Percentiles rank a stretch among this genome's conserved stretches.
phyloP scores from a whole-genome alignment of 2,888 invertebrate genomes.

The Operophtera brumata region DNA sequence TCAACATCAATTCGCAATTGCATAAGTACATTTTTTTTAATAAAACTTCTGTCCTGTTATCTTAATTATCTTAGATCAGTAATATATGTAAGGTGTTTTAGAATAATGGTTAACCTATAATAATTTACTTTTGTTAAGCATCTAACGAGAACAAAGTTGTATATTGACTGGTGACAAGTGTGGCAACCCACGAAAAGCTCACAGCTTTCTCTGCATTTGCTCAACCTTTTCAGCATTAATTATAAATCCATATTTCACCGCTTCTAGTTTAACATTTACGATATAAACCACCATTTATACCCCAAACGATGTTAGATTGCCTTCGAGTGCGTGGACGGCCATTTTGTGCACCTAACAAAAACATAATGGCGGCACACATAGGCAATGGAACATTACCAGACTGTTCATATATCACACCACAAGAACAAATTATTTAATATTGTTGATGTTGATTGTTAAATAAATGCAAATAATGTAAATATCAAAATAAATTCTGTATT shows the following conservation, averaged over 20 bases:
- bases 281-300: constrained; percentile 54
- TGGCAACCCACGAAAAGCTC: constrained; percentile 69
- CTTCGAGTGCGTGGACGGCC: constrained; percentile 41
- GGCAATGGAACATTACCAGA: constrained; percentile 65
- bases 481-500: constrained; percentile 86
- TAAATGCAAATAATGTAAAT: constrained; percentile 89
- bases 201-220: constrained; percentile 78
- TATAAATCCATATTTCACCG: constrained; percentile 62
- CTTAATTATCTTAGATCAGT: constrained; percentile 19
- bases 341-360: constrained; percentile 43
- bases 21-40: constrained; percentile 5
- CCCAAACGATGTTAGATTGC: constrained; percentile 62
- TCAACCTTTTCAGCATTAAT: constrained; percentile 62
- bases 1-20: constrained; percentile 19
- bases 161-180: constrained; percentile 45
- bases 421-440: constrained; percentile 83
- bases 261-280: constrained; percentile 68
- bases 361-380: constrained; percentile 47
- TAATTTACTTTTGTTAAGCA: constrained; percentile 16
- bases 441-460: constrained; percentile 91
- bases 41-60: constrained; percentile 20
- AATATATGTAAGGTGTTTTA: constrained; percentile 23
- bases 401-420: constrained; percentile 77
- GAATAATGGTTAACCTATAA: constrained; percentile 18
- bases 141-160: constrained; percentile 10